Evolutionary conservation across 2,888 invertebrate species (phyloP), one percentile per base, ranked within the genome.

Genomic region (Polyploca ridens): DNA sequence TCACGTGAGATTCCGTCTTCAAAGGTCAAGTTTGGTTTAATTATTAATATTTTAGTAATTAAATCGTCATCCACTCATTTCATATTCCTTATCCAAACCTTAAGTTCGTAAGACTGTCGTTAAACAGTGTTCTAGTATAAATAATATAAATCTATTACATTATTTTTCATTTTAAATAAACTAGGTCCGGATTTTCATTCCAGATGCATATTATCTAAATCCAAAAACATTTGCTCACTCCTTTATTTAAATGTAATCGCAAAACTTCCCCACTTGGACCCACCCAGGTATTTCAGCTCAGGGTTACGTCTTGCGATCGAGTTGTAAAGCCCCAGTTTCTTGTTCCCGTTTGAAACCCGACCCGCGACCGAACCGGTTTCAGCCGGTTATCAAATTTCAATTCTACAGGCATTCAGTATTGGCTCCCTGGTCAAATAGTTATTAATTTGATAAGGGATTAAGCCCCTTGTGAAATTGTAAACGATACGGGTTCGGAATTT

Each of bases 321-420:
- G 8, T 58, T n/a, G 14, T 35, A 6, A 33, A 58, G 14, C 75
- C 76, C 70, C 71, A 71, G 65, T 67, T 77, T 62, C 70, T 75
- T 76, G 81, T 78, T 77, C 68, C 71, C 70, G 75, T 80, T 80
- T 80, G 80, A 80, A 70, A 73, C 63, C 62, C 63, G 58, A 46
- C 38, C 49, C 58, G 19, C 54, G 62, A 66, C 65, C 62, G 57
- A 54, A 49, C 63, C 64, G 58, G 58, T 57, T 58, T 62, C 64
- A 46, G 49, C 35, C 35, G 57, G 63, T 49, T 49, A 61, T 41
- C 63, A 64, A 46, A 57, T 64, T 64, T 62, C 64, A 61, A 63
- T 57, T 60, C 58, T 13, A 65, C 41, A 64, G 13, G 62, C 33
- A 54, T 44, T 49, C 66, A 16, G 58, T 58, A 62, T 63, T 59